These are phyloP conservation scores for Rynchops niger DNA, from an alignment of 2,113 vertebrate genomes.

Conservation along the genomic window DNA sequence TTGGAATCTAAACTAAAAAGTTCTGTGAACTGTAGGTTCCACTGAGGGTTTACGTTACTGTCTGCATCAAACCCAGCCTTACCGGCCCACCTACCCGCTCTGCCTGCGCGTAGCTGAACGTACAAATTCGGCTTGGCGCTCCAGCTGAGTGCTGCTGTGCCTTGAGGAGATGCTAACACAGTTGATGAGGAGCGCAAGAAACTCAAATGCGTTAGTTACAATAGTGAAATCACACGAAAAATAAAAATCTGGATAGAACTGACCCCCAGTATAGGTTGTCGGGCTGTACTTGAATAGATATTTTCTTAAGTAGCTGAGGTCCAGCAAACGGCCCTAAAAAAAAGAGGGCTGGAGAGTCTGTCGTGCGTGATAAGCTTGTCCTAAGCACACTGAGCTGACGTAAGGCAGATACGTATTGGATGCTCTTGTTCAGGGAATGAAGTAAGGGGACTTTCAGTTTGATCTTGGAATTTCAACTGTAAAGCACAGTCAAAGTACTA, in stretches of 20 bases:
- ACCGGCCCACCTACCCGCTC: background rate
- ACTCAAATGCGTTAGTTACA: background rate
- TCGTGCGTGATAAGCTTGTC: background rate
- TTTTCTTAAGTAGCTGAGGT: background rate
- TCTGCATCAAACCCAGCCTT: background rate
- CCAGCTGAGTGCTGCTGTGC: background rate
- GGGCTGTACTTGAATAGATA: background rate
- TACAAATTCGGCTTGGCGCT: background rate
- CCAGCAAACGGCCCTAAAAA: background rate
- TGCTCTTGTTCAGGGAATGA: background rate
- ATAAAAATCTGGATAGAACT: background rate
- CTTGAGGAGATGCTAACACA: background rate
- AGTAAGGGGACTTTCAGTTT: background rate
- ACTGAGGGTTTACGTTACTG: background rate
- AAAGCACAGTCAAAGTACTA: background rate
- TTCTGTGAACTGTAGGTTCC: background rate
- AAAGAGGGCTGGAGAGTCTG: background rate
- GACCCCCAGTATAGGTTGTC: background rate
- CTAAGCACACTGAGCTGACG: accelerated
- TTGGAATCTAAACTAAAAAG: background rate
- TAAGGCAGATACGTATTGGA: background rate
- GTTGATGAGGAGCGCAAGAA: background rate
- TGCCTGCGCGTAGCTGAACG: background rate
- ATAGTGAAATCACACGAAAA: background rate
- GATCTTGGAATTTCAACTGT: background rate